phyloP scores from a whole-genome alignment of 2,113 vertebrate species.

The Sylvia atricapilla region DNA sequence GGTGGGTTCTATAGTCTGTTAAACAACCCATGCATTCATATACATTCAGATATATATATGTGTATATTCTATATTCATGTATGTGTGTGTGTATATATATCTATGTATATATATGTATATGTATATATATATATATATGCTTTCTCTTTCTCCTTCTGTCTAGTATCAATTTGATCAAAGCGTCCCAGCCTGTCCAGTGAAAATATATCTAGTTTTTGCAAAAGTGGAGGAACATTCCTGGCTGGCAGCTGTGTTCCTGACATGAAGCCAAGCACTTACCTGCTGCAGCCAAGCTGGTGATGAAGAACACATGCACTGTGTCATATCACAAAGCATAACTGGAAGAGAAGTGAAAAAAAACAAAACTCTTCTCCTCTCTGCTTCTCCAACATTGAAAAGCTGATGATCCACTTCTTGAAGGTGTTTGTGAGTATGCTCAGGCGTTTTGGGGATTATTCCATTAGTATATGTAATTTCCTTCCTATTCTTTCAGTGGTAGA shows the following conservation, averaged over 20 bases:
- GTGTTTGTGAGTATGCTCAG: neutral
- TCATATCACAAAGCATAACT: neutral
- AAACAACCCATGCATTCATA: neutral
- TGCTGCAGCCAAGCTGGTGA: neutral
- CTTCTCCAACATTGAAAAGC: neutral
- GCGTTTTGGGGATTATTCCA: neutral
- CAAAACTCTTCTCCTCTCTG: neutral
- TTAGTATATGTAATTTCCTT: neutral
- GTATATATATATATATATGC: neutral
- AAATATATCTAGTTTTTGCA: neutral
- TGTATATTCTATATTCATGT: neutral
- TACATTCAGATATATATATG: neutral
- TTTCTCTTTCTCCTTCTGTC: neutral
- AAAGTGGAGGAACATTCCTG: neutral
- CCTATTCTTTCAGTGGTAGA: neutral
- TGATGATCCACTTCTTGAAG: neutral
- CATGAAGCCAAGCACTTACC: neutral
- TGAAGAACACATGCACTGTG: accelerated
- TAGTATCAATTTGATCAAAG: neutral
- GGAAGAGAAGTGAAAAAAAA: neutral
- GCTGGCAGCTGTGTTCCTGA: neutral
- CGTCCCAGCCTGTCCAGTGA: neutral
- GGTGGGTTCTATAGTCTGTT: neutral
- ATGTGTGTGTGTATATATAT: accelerated
- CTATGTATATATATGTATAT: accelerated